Percentiles rank a stretch among this genome's conserved stretches.
These are phyloP conservation scores for Campylomormyrus numenius DNA, from an alignment of 2,113 vertebrate species.

Conservation along the genomic window DNA sequence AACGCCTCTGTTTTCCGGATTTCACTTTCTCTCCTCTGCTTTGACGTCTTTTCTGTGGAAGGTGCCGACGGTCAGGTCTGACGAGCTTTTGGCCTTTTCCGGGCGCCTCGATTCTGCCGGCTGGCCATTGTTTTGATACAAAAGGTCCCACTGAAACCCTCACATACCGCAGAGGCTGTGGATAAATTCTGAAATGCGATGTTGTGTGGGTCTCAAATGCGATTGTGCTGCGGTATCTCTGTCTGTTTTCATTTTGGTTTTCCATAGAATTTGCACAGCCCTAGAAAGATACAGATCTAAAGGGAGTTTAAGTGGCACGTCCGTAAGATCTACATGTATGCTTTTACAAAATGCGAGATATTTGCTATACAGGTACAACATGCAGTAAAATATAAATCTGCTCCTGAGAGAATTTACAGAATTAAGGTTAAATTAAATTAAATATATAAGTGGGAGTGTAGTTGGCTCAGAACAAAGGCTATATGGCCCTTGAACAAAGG, in stretches of 20 bases:
- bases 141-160: not conserved
- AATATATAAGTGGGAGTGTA: not conserved
- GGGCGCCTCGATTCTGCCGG: not conserved
- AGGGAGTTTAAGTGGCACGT: not conserved
- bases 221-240: not conserved
- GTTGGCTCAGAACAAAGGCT: not conserved
- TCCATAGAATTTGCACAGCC: not conserved
- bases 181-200: not conserved
- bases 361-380: not conserved
- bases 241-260: not conserved
- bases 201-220: not conserved
- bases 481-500: not conserved
- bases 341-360: not conserved
- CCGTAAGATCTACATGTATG: not conserved
- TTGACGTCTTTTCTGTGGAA: not conserved
- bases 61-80: not conserved
- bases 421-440: not conserved
- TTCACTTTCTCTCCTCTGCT: not conserved
- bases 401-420: not conserved
- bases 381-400: not conserved
- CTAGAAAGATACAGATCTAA: not conserved
- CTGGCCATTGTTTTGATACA: not conserved
- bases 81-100: not conserved
- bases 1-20: not conserved
- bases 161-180: not conserved